Percentiles rank a stretch among this genome's conserved stretches.
Evolutionary conservation across 2,888 invertebrate species (phyloP).

Genomic region (Micropterix aruncella): DNA sequence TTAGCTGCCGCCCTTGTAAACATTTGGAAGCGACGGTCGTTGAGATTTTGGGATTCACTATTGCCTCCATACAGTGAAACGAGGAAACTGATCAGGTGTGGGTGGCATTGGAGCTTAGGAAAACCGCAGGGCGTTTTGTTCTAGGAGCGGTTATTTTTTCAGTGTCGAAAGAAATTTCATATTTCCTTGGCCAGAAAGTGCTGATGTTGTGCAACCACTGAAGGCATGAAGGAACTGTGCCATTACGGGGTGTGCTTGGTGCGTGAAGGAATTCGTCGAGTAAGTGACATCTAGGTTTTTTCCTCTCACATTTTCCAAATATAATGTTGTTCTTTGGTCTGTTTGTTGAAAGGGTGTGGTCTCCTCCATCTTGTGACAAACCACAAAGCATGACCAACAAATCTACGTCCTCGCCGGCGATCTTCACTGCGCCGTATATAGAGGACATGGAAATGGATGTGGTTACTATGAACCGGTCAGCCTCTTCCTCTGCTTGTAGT

Average conservation of each 20-base stretch:
- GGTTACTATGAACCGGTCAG: slow-evolving; percentile 2
- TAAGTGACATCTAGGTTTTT: slow-evolving; percentile 1
- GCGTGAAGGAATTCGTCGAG: slow-evolving; percentile 2
- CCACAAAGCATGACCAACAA: not conserved
- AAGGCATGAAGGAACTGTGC: slow-evolving; percentile 1
- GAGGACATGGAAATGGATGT: slow-evolving; percentile 1
- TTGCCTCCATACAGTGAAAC: slow-evolving; percentile 2
- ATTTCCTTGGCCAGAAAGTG: slow-evolving; percentile 1
- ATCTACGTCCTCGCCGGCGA: slow-evolving; percentile 1
- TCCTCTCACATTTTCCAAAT: slow-evolving; percentile 1
- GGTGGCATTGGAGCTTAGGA: slow-evolving; percentile 1
- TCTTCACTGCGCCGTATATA: slow-evolving; percentile 1
- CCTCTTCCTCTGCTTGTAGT: slow-evolving; percentile 4
- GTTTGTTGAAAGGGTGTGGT: too few species aligned
- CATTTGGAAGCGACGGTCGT: slow-evolving; percentile 1
- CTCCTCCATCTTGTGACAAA: slow-evolving; percentile 1
- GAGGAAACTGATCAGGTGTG: not conserved
- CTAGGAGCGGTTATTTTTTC: not conserved
- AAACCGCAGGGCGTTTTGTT: slow-evolving; percentile 2
- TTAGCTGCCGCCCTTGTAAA: slow-evolving; percentile 1
- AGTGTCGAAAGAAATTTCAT: slow-evolving; percentile 1
- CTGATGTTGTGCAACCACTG: slow-evolving; percentile 1
- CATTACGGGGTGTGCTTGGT: slow-evolving; percentile 2
- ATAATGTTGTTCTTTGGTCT: not conserved
- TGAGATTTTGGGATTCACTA: slow-evolving; percentile 2